phyloP scores from a whole-genome alignment of 2,113 vertebrate species.

The Polypterus senegalus region DNA sequence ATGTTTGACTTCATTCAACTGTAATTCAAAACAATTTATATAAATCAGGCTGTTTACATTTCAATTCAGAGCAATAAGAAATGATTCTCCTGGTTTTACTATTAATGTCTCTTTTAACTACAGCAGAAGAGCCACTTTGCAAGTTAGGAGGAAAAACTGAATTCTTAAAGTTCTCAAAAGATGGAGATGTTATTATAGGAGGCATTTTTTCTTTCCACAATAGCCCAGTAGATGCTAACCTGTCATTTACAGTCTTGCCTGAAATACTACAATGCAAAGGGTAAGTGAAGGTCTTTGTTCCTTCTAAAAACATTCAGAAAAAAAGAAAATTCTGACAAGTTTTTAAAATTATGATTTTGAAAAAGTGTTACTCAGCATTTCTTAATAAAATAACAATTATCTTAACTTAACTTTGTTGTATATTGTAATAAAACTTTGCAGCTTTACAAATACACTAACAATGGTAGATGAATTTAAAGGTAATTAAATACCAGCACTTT shows the following conservation, averaged over 20 bases:
- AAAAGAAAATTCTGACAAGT: too few species aligned
- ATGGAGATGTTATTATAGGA: slow-evolving; percentile 40
- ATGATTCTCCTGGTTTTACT: slow-evolving; percentile 32
- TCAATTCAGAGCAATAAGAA: not conserved
- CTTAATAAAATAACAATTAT: too few species aligned
- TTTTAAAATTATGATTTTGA: too few species aligned
- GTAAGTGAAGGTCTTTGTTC: slow-evolving; percentile 32
- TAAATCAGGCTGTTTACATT: too few species aligned
- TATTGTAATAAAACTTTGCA: too few species aligned
- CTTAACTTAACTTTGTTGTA: too few species aligned
- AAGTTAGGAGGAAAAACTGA: slow-evolving; percentile 26
- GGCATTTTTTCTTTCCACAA: slow-evolving; percentile 59
- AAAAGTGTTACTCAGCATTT: too few species aligned
- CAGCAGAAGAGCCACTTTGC: slow-evolving; percentile 27
- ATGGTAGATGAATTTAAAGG: too few species aligned
- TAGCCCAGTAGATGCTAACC: slow-evolving; percentile 32
- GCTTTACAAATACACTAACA: too few species aligned
- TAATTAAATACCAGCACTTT: too few species aligned
- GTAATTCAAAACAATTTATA: too few species aligned
- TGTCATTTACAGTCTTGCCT: slow-evolving; percentile 38
- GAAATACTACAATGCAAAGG: slow-evolving; percentile 33
- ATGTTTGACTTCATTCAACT: too few species aligned
- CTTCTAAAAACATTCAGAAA: not conserved
- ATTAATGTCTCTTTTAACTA: slow-evolving; percentile 20
- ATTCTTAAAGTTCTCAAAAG: slow-evolving; percentile 24